Conservation (phyloP, 1,140 invertebrate genomes). For the Pteromalus puparum region DNA sequence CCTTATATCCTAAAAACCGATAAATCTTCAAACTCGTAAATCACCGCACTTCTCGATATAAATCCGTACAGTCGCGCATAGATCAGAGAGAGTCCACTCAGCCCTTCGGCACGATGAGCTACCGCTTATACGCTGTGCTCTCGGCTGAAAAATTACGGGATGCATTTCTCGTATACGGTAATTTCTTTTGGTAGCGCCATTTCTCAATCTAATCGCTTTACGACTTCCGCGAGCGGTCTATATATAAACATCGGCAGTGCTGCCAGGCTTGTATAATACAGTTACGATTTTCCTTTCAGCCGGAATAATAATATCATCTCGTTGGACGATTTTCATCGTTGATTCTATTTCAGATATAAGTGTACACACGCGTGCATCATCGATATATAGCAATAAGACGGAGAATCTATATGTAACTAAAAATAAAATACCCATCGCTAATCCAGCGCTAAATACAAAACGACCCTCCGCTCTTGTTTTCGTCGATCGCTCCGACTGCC, state of each 20-base stretch:
- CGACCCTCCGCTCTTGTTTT: constrained; percentile 28
- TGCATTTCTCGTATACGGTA: neutral
- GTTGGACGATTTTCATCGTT: neutral
- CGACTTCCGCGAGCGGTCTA: constrained; percentile 24
- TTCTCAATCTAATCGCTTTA: constrained; percentile 38
- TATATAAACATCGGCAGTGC: neutral
- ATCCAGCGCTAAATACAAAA: neutral
- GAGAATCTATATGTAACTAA: neutral
- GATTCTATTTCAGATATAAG: neutral
- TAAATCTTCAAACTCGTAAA: neutral
- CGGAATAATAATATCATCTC: neutral
- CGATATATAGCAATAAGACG: neutral
- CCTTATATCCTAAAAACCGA: neutral
- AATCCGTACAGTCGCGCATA: neutral
- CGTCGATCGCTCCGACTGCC: constrained; percentile 1
- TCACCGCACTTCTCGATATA: neutral
- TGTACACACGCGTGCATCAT: no score
- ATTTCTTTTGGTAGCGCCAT: neutral
- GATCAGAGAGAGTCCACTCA: neutral
- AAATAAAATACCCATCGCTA: constrained; percentile 14
- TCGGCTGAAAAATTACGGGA: neutral
- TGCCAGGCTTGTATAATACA: neutral
- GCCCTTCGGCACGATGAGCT: constrained; percentile 31
- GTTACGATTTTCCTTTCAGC: constrained; percentile 20
- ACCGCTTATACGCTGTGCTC: neutral